Conservation (phyloP, 1,140 invertebrate genomes). For the Drosophila repletoides region DNA sequence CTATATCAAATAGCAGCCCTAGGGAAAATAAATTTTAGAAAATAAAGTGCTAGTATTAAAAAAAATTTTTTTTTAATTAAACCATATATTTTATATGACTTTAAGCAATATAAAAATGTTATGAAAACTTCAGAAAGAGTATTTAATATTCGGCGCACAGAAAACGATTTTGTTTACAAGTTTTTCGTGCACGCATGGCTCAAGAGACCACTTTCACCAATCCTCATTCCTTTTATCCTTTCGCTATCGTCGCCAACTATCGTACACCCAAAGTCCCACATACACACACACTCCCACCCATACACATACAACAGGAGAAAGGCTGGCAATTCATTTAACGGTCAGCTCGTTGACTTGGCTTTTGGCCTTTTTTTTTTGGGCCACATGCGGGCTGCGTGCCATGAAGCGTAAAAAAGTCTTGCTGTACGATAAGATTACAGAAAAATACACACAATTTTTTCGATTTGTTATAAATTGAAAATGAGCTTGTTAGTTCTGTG, state of each 20-base stretch:
- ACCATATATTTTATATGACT: too few species aligned
- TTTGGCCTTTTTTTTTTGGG: constrained; percentile 31
- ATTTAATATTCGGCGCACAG: constrained; percentile 17
- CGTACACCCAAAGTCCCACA: background rate
- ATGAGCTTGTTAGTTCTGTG: constrained; percentile 73
- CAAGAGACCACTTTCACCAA: constrained; percentile 23
- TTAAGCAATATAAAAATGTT: too few species aligned
- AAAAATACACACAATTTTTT: constrained; percentile 31
- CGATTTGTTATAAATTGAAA: constrained; percentile 79
- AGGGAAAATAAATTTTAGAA: too few species aligned
- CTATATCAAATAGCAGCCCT: too few species aligned
- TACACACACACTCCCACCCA: background rate
- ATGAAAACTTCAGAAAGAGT: too few species aligned
- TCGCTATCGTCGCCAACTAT: too few species aligned
- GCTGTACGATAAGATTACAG: constrained; percentile 71
- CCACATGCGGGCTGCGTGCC: constrained; percentile 49
- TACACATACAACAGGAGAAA: background rate
- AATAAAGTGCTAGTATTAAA: too few species aligned
- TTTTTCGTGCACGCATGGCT: constrained; percentile 22
- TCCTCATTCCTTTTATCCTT: constrained; percentile 4
- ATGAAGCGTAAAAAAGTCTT: constrained; percentile 73
- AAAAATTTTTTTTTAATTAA: too few species aligned
- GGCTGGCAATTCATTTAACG: constrained; percentile 33
- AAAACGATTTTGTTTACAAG: too few species aligned
- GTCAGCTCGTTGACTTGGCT: constrained; percentile 38